Percentiles rank a stretch among this genome's conserved stretches.
These are phyloP conservation scores for Elegia similella DNA, from an alignment of 2,888 invertebrate genomes.

Conservation along the genomic window DNA sequence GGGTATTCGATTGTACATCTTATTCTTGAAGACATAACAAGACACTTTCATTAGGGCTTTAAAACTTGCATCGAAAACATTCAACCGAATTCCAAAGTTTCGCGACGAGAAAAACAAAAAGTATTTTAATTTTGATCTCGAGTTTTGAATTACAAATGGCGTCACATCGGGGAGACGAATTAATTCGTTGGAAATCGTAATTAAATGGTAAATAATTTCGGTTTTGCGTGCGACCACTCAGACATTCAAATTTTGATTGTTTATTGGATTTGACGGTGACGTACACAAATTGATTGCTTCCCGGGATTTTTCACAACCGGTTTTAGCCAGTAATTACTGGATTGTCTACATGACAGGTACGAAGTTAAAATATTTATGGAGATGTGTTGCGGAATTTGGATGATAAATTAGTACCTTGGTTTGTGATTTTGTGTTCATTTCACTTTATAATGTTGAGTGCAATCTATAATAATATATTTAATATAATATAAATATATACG, in stretches of 20 bases:
- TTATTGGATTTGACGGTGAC: slow-evolving; percentile 26
- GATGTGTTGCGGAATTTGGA: background rate
- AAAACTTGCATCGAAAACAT: background rate
- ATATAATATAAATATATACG: too few species aligned
- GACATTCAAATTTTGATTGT: slow-evolving; percentile 48
- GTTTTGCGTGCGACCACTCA: slow-evolving; percentile 37
- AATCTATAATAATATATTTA: too few species aligned
- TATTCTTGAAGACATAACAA: too few species aligned
- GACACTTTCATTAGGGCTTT: background rate
- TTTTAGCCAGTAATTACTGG: background rate
- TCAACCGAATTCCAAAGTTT: slow-evolving; percentile 3
- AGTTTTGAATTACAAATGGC: slow-evolving; percentile 65
- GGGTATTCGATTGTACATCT: too few species aligned
- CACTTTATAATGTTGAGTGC: too few species aligned
- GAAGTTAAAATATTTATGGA: slow-evolving; percentile 4
- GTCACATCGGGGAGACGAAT: slow-evolving; percentile 49
- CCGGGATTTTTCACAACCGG: slow-evolving; percentile 13
- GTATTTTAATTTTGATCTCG: slow-evolving; percentile 43
- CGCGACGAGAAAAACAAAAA: slow-evolving; percentile 30
- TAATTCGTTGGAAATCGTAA: slow-evolving; percentile 64
- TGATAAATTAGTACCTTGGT: background rate
- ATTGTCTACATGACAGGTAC: background rate
- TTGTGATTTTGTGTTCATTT: too few species aligned
- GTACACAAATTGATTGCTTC: slow-evolving; percentile 21
- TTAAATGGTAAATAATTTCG: slow-evolving; percentile 61